Evolutionary conservation across 2,113 vertebrate species (phyloP).

Genomic region (Rhea pennata): DNA sequence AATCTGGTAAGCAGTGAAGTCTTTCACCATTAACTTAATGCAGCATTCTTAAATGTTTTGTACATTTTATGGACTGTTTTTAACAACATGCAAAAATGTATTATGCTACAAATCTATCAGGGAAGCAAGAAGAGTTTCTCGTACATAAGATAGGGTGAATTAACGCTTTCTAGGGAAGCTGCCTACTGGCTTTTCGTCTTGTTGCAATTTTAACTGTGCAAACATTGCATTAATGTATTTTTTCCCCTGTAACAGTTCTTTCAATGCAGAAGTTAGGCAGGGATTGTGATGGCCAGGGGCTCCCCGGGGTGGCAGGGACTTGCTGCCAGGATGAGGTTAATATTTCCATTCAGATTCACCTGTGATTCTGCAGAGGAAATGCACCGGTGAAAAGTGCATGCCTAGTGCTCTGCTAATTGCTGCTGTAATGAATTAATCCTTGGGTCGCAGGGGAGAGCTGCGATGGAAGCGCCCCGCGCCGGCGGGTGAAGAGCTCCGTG

Average conservation of each 20-base stretch:
- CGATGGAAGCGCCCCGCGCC: background rate
- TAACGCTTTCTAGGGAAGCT: background rate
- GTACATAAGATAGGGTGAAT: background rate
- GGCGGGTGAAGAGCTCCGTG: background rate
- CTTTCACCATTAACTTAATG: background rate
- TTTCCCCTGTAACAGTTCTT: too few species aligned
- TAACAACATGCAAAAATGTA: background rate
- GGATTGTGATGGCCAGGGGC: too few species aligned
- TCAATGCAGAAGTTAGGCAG: background rate
- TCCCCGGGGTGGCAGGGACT: background rate
- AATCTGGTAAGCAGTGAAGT: background rate
- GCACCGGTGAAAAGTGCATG: background rate
- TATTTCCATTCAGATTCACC: background rate
- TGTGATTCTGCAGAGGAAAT: background rate
- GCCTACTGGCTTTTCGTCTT: background rate
- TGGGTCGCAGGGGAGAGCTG: background rate
- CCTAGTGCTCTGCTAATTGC: background rate
- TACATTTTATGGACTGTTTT: background rate
- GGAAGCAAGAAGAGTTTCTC: background rate
- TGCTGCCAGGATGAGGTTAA: background rate
- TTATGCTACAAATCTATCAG: background rate
- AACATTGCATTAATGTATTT: background rate
- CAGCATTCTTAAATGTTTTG: background rate
- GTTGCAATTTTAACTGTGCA: background rate
- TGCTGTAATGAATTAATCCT: background rate